These are phyloP conservation scores for Artibeus jamaicensis DNA, from an alignment of 2,797 vertebrate species.

Conservation along the genomic window DNA sequence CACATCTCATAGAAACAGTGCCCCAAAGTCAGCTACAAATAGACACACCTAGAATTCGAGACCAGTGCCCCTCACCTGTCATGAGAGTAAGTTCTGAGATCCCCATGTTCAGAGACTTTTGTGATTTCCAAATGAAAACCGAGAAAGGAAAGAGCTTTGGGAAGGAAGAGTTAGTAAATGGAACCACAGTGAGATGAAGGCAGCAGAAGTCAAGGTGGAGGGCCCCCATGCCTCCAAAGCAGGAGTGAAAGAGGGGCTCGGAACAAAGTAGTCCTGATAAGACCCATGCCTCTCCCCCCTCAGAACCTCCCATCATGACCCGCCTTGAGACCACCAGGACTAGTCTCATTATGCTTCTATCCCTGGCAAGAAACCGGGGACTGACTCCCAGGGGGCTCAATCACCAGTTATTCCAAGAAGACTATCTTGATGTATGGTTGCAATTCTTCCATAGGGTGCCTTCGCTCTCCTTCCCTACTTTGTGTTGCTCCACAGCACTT, in stretches of 20 bases:
- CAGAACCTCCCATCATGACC: not conserved
- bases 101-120: not conserved
- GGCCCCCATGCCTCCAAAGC: not conserved
- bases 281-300: fast-evolving
- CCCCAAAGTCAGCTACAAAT: not conserved
- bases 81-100: not conserved
- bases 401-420: not conserved
- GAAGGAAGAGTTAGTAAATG: not conserved
- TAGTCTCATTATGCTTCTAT: not conserved
- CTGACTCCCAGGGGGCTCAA: too few species aligned
- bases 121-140: slow-evolving; percentile 7
- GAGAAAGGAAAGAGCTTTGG: not conserved
- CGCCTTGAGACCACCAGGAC: not conserved
- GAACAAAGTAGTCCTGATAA: not conserved
- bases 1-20: not conserved
- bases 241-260: not conserved
- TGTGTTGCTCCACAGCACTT: not conserved
- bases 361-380: not conserved
- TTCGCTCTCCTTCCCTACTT: not conserved
- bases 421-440: not conserved
- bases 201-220: not conserved
- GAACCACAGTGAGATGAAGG: not conserved
- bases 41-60: not conserved
- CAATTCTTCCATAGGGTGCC: not conserved
- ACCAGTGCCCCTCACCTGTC: not conserved